Percentiles rank a stretch among this genome's conserved stretches.
These are phyloP conservation scores for Cephus cinctus DNA, from an alignment of 1,140 invertebrate species.

Conservation along the genomic window DNA sequence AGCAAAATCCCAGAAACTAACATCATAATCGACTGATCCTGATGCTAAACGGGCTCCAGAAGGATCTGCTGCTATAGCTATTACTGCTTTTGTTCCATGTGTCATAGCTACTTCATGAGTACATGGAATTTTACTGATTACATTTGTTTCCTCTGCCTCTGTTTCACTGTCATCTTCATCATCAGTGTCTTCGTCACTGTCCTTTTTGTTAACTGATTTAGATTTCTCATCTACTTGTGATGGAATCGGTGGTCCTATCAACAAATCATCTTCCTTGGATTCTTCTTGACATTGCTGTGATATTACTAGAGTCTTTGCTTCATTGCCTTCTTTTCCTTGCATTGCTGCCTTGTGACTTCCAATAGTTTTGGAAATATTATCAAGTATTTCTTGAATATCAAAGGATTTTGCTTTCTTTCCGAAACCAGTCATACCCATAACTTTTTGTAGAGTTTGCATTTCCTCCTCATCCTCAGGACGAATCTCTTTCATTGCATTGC, in stretches of 20 bases:
- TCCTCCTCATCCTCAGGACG: constrained; percentile 65
- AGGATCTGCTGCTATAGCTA: constrained; percentile 86
- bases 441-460: constrained; percentile 63
- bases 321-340: constrained; percentile 50
- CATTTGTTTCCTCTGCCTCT: constrained; percentile 55
- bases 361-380: constrained; percentile 49
- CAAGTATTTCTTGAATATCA: constrained; percentile 62
- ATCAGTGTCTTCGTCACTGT: constrained; percentile 11
- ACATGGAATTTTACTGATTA: constrained; percentile 71
- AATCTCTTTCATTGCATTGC: constrained; percentile 63
- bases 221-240: not conserved
- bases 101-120: constrained; percentile 79
- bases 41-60: constrained; percentile 89
- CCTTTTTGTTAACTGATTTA: constrained; percentile 12
- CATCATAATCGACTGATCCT: constrained; percentile 94
- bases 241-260: constrained; percentile 64
- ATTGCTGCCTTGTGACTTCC: constrained; percentile 43
- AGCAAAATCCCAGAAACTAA: constrained; percentile 97
- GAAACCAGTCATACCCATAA: constrained; percentile 77
- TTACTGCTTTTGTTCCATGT: constrained; percentile 84
- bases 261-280: constrained; percentile 55
- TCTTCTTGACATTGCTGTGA: constrained; percentile 31
- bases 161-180: constrained; percentile 10
- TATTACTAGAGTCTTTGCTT: constrained; percentile 39
- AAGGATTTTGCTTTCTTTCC: constrained; percentile 78